Percentiles rank a stretch among this genome's conserved stretches.
Evolutionary conservation across 2,888 invertebrate species (phyloP).

Genomic region (Cremastobaeus sp.): DNA sequence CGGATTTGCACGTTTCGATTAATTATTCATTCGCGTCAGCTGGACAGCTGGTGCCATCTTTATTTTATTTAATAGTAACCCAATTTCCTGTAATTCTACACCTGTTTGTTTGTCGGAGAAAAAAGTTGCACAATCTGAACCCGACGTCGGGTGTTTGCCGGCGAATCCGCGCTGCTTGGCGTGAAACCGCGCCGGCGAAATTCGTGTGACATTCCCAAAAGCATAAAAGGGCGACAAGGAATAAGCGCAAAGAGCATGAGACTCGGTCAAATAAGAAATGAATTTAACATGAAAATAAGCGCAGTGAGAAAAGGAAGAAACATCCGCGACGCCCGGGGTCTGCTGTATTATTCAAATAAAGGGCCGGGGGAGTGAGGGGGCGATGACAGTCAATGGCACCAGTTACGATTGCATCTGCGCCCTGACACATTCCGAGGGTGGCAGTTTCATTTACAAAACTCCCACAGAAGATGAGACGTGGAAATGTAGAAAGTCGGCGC

Average conservation of each 20-base stretch:
- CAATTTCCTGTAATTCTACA: too few relatives aligned
- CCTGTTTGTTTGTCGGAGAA: too few relatives aligned
- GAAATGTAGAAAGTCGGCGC: constrained; percentile 26
- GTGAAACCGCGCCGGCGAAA: too few relatives aligned
- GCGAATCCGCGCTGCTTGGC: too few relatives aligned
- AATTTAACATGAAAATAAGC: constrained; percentile 47
- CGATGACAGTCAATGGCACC: constrained; percentile 49
- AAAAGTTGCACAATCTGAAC: too few relatives aligned
- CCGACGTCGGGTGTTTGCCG: too few relatives aligned
- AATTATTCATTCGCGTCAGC: too few relatives aligned
- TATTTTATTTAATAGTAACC: too few relatives aligned
- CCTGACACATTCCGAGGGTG: constrained; percentile 47
- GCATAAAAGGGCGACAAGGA: constrained; percentile 4
- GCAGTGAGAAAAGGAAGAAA: constrained; percentile 29
- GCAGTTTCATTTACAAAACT: constrained; percentile 41
- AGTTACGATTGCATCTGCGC: constrained; percentile 56
- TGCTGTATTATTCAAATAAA: constrained; percentile 51
- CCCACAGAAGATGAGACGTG: constrained; percentile 31
- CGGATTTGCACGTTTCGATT: too few relatives aligned
- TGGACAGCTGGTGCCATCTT: too few relatives aligned
- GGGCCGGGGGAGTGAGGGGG: constrained; percentile 14
- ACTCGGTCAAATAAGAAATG: constrained; percentile 44
- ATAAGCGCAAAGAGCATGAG: constrained; percentile 14
- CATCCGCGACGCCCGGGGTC: constrained; percentile 39
- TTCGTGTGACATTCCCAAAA: constrained; percentile 2